phyloP scores from a whole-genome alignment of 2,113 vertebrate species.

The Catharus fuscescens region DNA sequence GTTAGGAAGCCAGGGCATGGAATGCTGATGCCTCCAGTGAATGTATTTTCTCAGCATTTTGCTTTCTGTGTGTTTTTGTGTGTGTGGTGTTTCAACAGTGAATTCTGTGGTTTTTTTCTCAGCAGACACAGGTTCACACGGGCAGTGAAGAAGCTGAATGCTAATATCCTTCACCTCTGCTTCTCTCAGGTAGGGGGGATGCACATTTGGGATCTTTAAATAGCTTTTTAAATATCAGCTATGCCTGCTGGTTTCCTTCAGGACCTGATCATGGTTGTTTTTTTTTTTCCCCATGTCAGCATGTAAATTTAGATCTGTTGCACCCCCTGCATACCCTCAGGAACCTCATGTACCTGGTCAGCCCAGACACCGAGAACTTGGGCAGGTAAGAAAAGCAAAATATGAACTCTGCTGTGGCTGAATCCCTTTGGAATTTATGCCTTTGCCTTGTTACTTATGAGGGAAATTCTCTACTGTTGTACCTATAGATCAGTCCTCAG shows the following conservation, averaged over 20 bases:
- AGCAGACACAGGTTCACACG: conserved; percentile 92
- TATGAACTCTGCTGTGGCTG: neutral
- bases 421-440: neutral
- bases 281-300: conserved; percentile 70
- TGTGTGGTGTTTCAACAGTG: conserved; percentile 74
- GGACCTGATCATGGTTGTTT: neutral
- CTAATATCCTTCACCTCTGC: conserved; percentile 95
- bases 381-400: conserved; percentile 86
- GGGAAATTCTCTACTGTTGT: neutral
- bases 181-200: conserved; percentile 91
- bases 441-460: neutral
- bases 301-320: conserved; percentile 92
- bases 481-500: neutral
- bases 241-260: neutral
- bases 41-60: neutral
- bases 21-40: neutral
- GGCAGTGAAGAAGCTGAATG: conserved; percentile 94
- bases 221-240: neutral
- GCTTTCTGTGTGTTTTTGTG: neutral
- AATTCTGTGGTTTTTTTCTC: conserved; percentile 97
- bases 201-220: neutral
- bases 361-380: conserved; percentile 87
- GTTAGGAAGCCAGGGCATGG: neutral
- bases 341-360: conserved; percentile 97
- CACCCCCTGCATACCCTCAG: conserved; percentile 96